phyloP scores from a whole-genome alignment of 2,113 vertebrate species.

The Anoura caudifer region DNA sequence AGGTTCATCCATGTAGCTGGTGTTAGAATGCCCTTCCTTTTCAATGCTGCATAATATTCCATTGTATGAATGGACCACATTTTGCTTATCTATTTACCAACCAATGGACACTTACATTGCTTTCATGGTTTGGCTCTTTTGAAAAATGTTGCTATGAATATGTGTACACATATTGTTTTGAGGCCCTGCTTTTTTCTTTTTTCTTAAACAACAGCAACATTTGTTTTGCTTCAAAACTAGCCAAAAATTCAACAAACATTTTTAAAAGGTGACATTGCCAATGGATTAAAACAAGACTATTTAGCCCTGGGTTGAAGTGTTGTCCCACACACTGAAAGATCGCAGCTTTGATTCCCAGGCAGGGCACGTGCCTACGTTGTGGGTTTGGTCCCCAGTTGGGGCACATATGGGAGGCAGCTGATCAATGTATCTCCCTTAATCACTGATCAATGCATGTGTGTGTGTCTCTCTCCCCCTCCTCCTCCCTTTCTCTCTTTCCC shows the following conservation, averaged over 20 bases:
- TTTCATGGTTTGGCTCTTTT: not conserved
- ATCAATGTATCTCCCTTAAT: no score
- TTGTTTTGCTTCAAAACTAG: constrained; percentile 48
- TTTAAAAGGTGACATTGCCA: not conserved
- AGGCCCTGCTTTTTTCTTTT: not conserved
- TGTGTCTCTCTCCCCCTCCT: no score
- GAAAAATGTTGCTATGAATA: not conserved
- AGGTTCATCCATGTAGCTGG: not conserved
- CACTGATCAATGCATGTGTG: no score
- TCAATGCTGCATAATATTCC: not conserved
- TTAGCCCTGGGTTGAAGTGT: no score
- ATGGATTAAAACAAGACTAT: not conserved
- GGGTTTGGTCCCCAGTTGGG: no score
- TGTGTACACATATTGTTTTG: not conserved
- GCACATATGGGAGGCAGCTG: no score
- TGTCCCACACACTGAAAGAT: no score
- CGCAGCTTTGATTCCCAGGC: no score
- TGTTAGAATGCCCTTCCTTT: not conserved
- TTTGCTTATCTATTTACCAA: not conserved
- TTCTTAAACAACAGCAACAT: not conserved
- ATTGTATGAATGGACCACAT: not conserved
- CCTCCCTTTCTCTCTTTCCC: no score
- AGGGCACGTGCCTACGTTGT: no score
- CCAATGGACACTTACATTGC: not conserved
- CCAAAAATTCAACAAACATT: constrained; percentile 21